Evolutionary conservation across 1,140 invertebrate species (phyloP).

Genomic region (Physella acuta): DNA sequence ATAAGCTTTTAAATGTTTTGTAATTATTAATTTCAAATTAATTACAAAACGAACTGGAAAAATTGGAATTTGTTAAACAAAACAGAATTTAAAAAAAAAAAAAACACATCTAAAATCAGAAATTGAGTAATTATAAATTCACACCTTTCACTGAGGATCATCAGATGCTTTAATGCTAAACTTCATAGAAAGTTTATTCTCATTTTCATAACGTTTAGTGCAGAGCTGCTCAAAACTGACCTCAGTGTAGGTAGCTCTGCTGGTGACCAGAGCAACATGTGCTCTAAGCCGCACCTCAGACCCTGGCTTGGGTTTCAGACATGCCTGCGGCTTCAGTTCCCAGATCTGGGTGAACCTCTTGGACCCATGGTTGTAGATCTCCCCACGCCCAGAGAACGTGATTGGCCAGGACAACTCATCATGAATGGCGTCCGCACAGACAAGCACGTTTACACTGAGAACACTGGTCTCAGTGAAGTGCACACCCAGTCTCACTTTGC

Average conservation of each 20-base stretch:
- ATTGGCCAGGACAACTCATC: background rate
- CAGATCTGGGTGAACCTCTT: background rate
- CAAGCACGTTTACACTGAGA: background rate
- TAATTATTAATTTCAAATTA: too few species aligned
- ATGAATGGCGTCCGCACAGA: background rate
- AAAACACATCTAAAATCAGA: too few species aligned
- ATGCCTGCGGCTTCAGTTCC: background rate
- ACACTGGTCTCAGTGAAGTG: background rate
- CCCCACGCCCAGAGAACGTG: background rate
- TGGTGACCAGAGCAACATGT: background rate
- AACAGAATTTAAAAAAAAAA: too few species aligned
- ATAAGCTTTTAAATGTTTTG: too few species aligned
- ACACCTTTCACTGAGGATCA: too few species aligned
- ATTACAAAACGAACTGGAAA: too few species aligned
- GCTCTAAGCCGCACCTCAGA: background rate
- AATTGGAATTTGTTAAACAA: too few species aligned
- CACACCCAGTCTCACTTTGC: background rate
- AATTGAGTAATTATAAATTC: too few species aligned
- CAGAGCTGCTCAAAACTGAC: background rate
- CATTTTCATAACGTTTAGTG: background rate
- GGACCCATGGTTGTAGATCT: background rate
- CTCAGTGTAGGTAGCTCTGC: background rate
- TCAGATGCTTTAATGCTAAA: background rate
- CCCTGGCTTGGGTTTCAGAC: background rate
- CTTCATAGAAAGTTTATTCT: background rate